Percentiles rank a stretch among this genome's conserved stretches.
phyloP scores from a whole-genome alignment of 2,113 vertebrate genomes.

The Amphiprion ocellaris region DNA sequence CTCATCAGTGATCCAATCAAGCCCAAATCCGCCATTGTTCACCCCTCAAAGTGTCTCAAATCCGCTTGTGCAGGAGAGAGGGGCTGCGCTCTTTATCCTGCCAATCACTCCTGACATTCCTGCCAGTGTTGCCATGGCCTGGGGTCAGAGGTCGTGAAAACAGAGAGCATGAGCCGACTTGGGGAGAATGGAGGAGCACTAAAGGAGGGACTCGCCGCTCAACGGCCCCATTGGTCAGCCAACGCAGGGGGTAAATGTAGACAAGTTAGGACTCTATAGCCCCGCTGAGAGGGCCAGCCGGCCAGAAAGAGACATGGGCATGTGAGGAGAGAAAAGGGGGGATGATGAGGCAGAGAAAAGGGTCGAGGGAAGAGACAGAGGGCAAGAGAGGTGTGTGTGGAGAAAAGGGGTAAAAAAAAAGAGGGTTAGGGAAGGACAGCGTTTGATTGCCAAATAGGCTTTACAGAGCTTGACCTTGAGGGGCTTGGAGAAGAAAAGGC shows the following conservation, averaged over 20 bases:
- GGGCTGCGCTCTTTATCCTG: slow-evolving; percentile 92
- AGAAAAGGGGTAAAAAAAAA: slow-evolving; percentile 24
- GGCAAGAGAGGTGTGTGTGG: slow-evolving; percentile 53
- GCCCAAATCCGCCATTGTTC: slow-evolving; percentile 95
- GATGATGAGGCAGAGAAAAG: slow-evolving; percentile 68
- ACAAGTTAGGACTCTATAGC: slow-evolving; percentile 96
- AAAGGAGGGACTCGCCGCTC: slow-evolving; percentile 86
- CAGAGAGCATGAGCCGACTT: slow-evolving; percentile 96
- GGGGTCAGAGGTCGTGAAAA: slow-evolving; percentile 98
- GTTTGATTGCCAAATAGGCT: slow-evolving; percentile 75
- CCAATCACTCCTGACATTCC: slow-evolving; percentile 99
- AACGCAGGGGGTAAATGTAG: slow-evolving; percentile 97
- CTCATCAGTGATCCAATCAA: slow-evolving; percentile 99
- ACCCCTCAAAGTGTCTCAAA: slow-evolving; percentile 94
- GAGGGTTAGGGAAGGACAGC: slow-evolving; percentile 50
- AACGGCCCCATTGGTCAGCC: slow-evolving; percentile 88
- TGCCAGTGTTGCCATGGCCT: slow-evolving; percentile 98
- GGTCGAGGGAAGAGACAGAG: slow-evolving; percentile 44
- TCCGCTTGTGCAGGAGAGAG: slow-evolving; percentile 93
- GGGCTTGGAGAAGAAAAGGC: slow-evolving; percentile 49
- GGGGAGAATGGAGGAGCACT: slow-evolving; percentile 93
- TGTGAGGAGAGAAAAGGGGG: slow-evolving; percentile 27
- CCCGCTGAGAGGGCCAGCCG: slow-evolving; percentile 87
- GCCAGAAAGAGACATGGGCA: slow-evolving; percentile 63
- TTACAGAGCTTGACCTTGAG: slow-evolving; percentile 60